These are phyloP conservation scores for Drosophila triauraria DNA, from an alignment of 1,140 invertebrate genomes.

Conservation along the genomic window DNA sequence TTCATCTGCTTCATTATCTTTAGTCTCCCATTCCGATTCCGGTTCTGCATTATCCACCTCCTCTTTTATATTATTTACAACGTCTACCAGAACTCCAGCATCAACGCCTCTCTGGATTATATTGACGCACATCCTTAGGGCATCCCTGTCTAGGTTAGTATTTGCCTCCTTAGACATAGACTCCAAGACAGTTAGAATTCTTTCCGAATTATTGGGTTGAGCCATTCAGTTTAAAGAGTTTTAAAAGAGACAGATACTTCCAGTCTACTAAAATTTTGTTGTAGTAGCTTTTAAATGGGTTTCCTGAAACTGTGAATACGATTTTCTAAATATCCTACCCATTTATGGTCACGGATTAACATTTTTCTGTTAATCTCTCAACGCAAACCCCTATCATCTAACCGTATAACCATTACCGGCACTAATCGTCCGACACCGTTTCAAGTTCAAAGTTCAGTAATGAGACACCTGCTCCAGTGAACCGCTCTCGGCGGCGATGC, in stretches of 20 bases:
- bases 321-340: background rate
- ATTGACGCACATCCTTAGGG: constrained; percentile 24
- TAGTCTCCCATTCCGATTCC: background rate
- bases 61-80: constrained; percentile 18
- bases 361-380: background rate
- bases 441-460: constrained; percentile 67
- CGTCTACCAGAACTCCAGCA: background rate
- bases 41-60: background rate
- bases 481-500: constrained; percentile 15
- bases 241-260: background rate
- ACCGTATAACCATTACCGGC: constrained; percentile 13
- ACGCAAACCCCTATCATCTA: background rate
- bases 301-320: background rate
- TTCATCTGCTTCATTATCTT: background rate
- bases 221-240: constrained; percentile 11
- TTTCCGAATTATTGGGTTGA: background rate
- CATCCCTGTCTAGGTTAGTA: constrained; percentile 24
- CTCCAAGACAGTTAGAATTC: constrained; percentile 1
- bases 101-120: constrained; percentile 23
- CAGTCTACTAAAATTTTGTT: background rate
- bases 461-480: constrained; percentile 59
- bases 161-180: constrained; percentile 28
- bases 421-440: constrained; percentile 29
- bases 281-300: background rate
- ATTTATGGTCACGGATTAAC: background rate